phyloP scores from a whole-genome alignment of 2,113 vertebrate species.

The Lamprotornis superbus region DNA sequence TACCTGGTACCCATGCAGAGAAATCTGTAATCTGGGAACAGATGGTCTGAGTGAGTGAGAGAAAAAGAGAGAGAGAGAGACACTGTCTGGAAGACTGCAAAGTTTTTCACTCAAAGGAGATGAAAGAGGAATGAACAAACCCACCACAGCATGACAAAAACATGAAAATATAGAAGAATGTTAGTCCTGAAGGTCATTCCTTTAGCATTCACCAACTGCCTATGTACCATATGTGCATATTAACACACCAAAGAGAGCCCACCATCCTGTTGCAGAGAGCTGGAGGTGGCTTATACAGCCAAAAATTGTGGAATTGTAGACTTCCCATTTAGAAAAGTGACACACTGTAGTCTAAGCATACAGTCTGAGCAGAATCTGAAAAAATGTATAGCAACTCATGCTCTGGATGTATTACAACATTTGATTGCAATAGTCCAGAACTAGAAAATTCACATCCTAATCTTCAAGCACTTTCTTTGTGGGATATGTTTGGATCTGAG shows the following conservation, averaged over 20 bases:
- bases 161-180: slow-evolving; percentile 52
- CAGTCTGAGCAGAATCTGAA: not conserved
- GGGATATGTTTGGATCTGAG: not conserved
- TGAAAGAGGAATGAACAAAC: slow-evolving; percentile 55
- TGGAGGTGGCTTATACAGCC: not conserved
- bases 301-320: not conserved
- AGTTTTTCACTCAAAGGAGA: slow-evolving; percentile 16
- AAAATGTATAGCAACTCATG: not conserved
- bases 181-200: slow-evolving; percentile 53
- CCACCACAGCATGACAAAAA: slow-evolving; percentile 41
- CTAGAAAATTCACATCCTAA: not conserved
- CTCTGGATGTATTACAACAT: not conserved
- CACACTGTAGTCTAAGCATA: not conserved
- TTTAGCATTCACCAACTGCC: slow-evolving; percentile 50
- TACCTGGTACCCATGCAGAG: slow-evolving; percentile 70
- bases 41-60: slow-evolving; percentile 62
- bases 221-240: not conserved
- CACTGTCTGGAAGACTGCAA: slow-evolving; percentile 43
- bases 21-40: slow-evolving; percentile 68
- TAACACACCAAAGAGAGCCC: not conserved
- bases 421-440: not conserved
- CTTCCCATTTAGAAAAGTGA: not conserved
- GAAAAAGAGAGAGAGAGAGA: slow-evolving; percentile 41
- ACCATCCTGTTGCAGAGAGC: not conserved
- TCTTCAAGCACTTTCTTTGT: not conserved